Base-by-base conservation (phyloP, 2,888 invertebrate genomes). In the Strigamia maritima region DNA sequence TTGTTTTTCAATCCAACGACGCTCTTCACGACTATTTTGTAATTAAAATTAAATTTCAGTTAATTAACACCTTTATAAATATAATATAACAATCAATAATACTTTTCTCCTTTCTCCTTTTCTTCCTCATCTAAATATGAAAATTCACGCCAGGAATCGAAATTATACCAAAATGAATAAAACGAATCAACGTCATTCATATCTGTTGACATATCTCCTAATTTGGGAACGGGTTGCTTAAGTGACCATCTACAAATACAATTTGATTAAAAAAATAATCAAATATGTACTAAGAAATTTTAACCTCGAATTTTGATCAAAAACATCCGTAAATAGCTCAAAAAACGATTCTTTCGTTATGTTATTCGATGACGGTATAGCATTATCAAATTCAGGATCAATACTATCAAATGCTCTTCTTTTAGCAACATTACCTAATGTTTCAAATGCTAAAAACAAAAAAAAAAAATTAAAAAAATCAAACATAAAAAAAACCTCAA, bases 101-200 rank as follows among this genome's bases (percentile, higher is more conserved):
- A 88, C 88, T 89, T 97, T 85, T 97, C 95, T 0, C 98, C 98
- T 84, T 94, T 95, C 85, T 98, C 97, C 85, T 98, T 98, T 84
- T 98, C 98, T 86, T 99, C 98, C 87, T 98, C 98, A 85, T 99
- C 99, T 82, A 97, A 88, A 86, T 99, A 99, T 1, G 98, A 98
- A 87, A 94, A 99, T 86, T 99, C 99, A 81, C 99, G 90, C 99
- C 99, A 99, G 0, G 98, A 98, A 82, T 97, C 96, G 87, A 98
- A 99, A 84, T 95, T 93, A 86, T 88, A 89, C 99, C 99, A 99
- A 86, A 98, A 99, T 19, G 93, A 92, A 86, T 99, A 99, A 87
- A 99, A 99, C 75, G 89, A 87, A 85, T 98, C 96, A 0, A 99
- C 98, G 84, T 93, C 91, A 82, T 92, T 92, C 79, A 95, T 89